Base-by-base conservation (phyloP, 2,888 invertebrate genomes). In the Apantesis nais region DNA sequence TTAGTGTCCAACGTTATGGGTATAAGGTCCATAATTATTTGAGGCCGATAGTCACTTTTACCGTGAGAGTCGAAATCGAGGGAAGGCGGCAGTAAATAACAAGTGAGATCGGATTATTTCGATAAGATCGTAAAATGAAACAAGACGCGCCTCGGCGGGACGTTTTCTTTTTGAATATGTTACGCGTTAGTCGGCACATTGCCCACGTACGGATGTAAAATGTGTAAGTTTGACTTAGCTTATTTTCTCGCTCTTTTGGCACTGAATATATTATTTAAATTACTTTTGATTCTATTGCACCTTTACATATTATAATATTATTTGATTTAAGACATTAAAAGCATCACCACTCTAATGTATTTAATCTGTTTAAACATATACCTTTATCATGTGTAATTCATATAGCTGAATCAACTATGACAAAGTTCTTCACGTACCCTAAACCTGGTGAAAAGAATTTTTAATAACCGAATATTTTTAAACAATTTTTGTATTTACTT, bases 51-150 rank as follows among this genome's bases (percentile, higher is more conserved):
- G 73, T 76, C 77, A 81, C 83, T 84, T 85, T 89, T 86, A 81
- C 84, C 86, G 87, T 82, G 88, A 88, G 89, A 87, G 88, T 85
- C 81, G 80, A 85, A 90, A 89, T 91, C 88, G 91, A 90, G 90
- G 91, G 91, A 90, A 92, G 90, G 87, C 86, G 89, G 93, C 88
- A 92, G 93, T 94, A 95, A 94, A 94, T 94, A 95, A 94, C 92
- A 91, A 90, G 90, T 85, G 87, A 91, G 94, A 93, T 95, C 92
- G 93, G 93, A 95, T 94, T 94, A 94, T 94, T 93, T 94, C 94
- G 94, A 94, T 94, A 94, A 94, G 93, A 93, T 94, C 94, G 92
- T 95, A 94, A 94, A 94, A 94, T 93, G 93, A 94, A 95, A 94
- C 93, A 95, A 93, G 92, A 88, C 90, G 88, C 85, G 91, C 88